Evolutionary conservation across 2,888 invertebrate genomes (phyloP), one percentile per base, ranked within the genome.

Genomic region (Pristionchus japonicus): DNA sequence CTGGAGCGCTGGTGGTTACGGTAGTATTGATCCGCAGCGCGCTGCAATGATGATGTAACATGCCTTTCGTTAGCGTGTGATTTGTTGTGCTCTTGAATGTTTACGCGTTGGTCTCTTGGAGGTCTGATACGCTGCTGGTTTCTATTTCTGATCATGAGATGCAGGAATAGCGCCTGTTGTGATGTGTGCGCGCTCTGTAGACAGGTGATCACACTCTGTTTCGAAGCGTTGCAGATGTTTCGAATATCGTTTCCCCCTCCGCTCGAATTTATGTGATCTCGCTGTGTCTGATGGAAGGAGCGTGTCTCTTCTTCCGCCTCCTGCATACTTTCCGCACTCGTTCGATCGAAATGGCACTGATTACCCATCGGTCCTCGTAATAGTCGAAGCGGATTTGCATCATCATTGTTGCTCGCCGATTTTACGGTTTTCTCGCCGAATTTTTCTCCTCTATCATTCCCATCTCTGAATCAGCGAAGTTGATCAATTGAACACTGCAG

Each of bases 401-500:
- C 11, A 9, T 31, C 20, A 23, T 67, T 67, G 64, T 67, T 67
- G 27, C 64, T 67, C 64, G 15, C 31, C 64, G 31, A 13, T 34
- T 67, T 67, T 17, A 31, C 20, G 20, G 11, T 27, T 70, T 70
- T 40, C 67, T 31, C 70, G 17, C 70, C 70, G 23, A 37, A 34
- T 70, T 20, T 70, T 37, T 37, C 37, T n/a, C n/a, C n/a, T n/a
- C 70, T 37, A 70, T 70, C 37, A 34, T 34, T 70, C 64, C 64
- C 64, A 11, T 31, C 64, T 67, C 64, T 67, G 64, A 27, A 31
- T 34, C 64, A 70, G 13, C 23, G n/a, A n/a, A 6, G 47, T 77
- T 77, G 77, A 77, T 77, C 77, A 77, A 43, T 77, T 77, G 77
- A 47, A 47, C 74, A 20, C 77, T 37, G 57, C n/a, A 57, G n/a